Evolutionary conservation across 2,113 vertebrate species (phyloP), one percentile per base, ranked within the genome.

Genomic region (Dendrocopos noguchii): DNA sequence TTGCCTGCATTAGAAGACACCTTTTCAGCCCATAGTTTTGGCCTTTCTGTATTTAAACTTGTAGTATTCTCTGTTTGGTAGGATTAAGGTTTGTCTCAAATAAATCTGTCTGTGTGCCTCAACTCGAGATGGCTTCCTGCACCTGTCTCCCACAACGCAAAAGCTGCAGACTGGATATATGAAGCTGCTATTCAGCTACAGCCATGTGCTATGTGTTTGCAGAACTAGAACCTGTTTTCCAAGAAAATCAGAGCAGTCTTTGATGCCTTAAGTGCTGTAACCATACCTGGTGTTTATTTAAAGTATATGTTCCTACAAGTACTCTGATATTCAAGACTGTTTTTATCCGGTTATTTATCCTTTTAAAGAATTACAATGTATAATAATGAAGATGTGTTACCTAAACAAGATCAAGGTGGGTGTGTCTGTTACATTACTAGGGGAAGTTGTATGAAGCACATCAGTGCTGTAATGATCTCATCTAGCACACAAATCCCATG

Each of bases 21-120:
- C n/a, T 91, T 88, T 94, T 95, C 60, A 86, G 61, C 67, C 63
- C 50, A 84, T 42, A 15, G 6, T 57, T 93, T 84, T 73, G 60
- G 11, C 61, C 29, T 74, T 53, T 80, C 50, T 68, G 6, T 56
- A 61, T 84, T 84, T 52, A 72, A 28, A 60, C 7, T 31, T 80
- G 8, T 25, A 17, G 74, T 78, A 50, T 68, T 95, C 20, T 78
- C 15, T 80, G 25, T 63, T 1, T 7, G 5, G 22, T 12, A 29
- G 42, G 55, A 80, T 91, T 85, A 85, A 71, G 79, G 56, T 95
- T 94, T 73, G 57, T 74, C 87, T 93, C 56, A 83, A 87, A 94
- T 91, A 85, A 95, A 95, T 95, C 82, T 82, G 61, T 79, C 53
- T 94, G 27, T 90, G 50, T 91, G 55, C 31, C 46, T 88, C 39